A percentile compares a stretch with the other conserved stretches of the same genome.
phyloP scores from a whole-genome alignment of 2,113 vertebrate genomes.

The Tylochromis polylepis region DNA sequence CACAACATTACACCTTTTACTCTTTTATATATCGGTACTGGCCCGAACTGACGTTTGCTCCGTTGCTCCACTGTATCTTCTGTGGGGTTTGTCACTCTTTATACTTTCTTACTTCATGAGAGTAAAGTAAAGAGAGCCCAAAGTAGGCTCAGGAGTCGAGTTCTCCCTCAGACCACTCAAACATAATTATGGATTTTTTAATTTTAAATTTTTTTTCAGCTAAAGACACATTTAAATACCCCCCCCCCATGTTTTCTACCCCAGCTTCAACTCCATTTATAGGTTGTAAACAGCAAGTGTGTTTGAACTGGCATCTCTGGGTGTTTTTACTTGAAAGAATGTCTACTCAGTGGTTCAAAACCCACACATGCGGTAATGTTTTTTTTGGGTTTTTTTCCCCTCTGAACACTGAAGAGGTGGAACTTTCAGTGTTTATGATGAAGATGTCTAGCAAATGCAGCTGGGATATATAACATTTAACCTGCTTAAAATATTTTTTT shows the following conservation, averaged over 20 bases:
- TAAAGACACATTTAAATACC: not conserved
- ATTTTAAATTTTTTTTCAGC: not conserved
- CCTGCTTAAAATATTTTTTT: accelerated
- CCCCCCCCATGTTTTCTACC: not conserved
- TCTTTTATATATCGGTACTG: not conserved
- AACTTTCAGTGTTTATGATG: not conserved
- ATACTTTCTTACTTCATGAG: not conserved
- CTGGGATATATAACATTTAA: not conserved
- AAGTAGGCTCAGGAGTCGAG: not conserved
- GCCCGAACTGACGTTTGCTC: not conserved
- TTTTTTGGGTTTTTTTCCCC: not conserved
- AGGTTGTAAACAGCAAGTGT: not conserved
- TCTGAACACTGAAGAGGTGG: not conserved
- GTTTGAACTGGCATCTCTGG: not conserved
- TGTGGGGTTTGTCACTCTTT: not conserved
- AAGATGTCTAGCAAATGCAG: not conserved
- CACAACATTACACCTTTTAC: not conserved
- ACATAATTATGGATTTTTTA: not conserved
- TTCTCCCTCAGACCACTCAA: not conserved
- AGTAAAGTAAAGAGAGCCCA: not conserved
- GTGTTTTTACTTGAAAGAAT: not conserved
- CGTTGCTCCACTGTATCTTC: not conserved
- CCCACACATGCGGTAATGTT: not conserved
- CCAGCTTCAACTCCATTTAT: not conserved
- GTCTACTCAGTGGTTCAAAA: not conserved